Evolutionary conservation across 2,888 invertebrate species (phyloP).

Genomic region (Drosophila tripunctata): DNA sequence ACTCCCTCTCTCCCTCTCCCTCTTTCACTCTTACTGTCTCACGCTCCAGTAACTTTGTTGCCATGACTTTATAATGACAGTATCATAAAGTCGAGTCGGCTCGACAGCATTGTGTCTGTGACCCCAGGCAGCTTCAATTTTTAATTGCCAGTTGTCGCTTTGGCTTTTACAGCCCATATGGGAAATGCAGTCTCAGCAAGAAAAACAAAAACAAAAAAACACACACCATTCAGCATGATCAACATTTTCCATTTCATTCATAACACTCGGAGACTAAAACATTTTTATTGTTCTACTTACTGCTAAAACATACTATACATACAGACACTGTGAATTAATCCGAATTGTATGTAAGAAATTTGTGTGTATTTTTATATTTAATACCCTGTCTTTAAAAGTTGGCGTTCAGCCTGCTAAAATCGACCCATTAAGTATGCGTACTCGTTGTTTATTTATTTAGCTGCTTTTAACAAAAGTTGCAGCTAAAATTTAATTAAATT

Average conservation of each 20-base stretch:
- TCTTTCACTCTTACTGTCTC: neutral
- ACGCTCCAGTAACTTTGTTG: constrained; percentile 41
- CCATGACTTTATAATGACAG: constrained; percentile 61
- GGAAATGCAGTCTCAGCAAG: constrained; percentile 50
- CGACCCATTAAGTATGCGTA: neutral
- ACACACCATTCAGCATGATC: constrained; percentile 16
- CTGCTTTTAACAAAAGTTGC: neutral
- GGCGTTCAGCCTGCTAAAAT: neutral
- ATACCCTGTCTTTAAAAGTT: constrained; percentile 8
- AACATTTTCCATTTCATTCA: constrained; percentile 44
- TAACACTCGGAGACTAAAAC: constrained; percentile 21
- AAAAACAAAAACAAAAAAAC: neutral
- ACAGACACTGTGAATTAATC: neutral
- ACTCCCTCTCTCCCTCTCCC: neutral
- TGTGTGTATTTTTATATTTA: neutral
- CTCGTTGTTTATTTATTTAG: neutral
- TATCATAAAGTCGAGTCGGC: constrained; percentile 29
- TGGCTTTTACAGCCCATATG: constrained; percentile 62
- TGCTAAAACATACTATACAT: neutral
- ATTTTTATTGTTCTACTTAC: constrained; percentile 34
- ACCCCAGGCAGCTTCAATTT: constrained; percentile 42
- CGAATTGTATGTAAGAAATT: neutral
- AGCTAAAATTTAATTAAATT: no score
- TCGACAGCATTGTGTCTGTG: constrained; percentile 30
- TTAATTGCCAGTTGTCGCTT: constrained; percentile 58